Evolutionary conservation across 2,797 vertebrate genomes (phyloP), one percentile per base, ranked within the genome.

Genomic region (Semaprochilodus insignis): DNA sequence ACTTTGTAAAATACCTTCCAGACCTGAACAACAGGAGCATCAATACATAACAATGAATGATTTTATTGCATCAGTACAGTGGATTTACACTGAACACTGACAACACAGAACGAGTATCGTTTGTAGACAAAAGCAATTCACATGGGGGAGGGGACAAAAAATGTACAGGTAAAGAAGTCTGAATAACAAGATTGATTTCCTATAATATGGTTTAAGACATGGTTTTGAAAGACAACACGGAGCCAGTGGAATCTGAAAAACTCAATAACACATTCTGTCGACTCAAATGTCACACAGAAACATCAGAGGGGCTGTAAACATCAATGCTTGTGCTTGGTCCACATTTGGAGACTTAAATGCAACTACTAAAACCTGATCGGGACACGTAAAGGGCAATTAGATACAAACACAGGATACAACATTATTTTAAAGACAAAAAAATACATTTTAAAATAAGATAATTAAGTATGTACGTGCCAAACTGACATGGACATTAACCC

Each of bases 41-140:
- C 25, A 36, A 17, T 17, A 80, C 11, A 0, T 69, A 60, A 59
- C 15, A 27, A 63, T 31, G 59, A 25, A 15, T 44, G 55, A 16
- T 31, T 48, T 83, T 57, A 83, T 78, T 83, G 51, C 36, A 59
- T 74, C 60, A 74, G 17, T 13, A 48, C n/a, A n/a, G 16, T 21
- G 65, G 25, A 74, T 55, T 31, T 34, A 52, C 27, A 36, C 31
- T 1, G 25, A 69, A 74, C 48, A 21, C 36, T 23, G 76, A 67
- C 54, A 72, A 71, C 55, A 62, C 2, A 82, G 34, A 77, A 62
- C 52, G 69, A 23, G 11, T 21, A 55, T 52, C 36, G 67, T 57
- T 59, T 3, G 67, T n/a, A 57, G 73, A 74, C 44, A 78, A 83
- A 44, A 60, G 60, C 31, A 74, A 78, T 67, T 60, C 62, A 78